phyloP scores from a whole-genome alignment of 1,140 invertebrate genomes.

The Musca vetustissima region DNA sequence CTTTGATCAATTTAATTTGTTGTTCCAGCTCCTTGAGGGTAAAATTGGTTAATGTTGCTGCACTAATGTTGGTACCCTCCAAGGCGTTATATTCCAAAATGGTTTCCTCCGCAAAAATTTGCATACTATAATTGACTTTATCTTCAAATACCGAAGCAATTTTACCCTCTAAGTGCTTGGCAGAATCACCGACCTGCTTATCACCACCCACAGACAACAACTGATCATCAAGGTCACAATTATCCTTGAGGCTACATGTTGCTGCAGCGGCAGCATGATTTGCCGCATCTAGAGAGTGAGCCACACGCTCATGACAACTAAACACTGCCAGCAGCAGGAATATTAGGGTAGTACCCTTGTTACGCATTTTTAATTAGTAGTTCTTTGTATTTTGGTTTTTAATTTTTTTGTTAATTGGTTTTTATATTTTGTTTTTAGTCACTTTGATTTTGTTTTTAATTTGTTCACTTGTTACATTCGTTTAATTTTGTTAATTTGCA shows the following conservation, averaged over 20 bases:
- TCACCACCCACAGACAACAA: conserved; percentile 33
- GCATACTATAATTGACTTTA: conserved; percentile 51
- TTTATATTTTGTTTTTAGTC: background rate
- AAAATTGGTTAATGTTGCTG: conserved; percentile 33
- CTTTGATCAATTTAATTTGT: too few species aligned
- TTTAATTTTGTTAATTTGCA: too few species aligned
- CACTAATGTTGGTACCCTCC: conserved; percentile 37
- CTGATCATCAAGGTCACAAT: conserved; percentile 49
- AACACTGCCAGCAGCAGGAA: conserved; percentile 7
- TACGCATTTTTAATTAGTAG: conserved; percentile 1
- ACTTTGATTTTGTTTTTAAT: background rate
- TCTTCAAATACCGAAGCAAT: conserved; percentile 52
- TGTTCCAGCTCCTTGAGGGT: conserved; percentile 33
- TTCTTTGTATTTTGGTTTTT: conserved; percentile 1
- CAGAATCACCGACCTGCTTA: conserved; percentile 26
- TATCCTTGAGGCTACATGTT: conserved; percentile 48
- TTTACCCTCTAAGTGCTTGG: conserved; percentile 46
- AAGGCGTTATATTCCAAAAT: conserved; percentile 38
- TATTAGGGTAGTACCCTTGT: conserved; percentile 15
- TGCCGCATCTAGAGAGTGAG: background rate
- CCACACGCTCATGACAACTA: background rate
- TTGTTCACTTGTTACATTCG: too few species aligned
- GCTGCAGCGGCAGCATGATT: conserved; percentile 22
- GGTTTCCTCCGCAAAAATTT: conserved; percentile 45
- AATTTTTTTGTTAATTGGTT: background rate